Evolutionary conservation across 2,888 invertebrate species (phyloP).

Genomic region (Apocheima hispidaria): DNA sequence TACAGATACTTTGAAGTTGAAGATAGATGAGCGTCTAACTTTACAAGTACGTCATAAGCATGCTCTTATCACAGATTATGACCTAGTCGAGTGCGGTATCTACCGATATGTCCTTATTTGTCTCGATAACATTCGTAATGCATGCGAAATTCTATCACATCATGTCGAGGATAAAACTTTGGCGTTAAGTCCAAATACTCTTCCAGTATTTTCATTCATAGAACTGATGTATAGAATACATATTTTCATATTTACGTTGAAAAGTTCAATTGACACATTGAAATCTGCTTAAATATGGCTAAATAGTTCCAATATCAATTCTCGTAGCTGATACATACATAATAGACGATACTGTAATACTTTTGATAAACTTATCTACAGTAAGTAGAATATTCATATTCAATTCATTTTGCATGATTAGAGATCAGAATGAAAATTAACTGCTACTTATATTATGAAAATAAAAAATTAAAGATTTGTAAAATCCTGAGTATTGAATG

Average conservation of each 20-base stretch:
- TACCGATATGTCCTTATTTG: constrained; percentile 77
- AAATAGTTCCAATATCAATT: no score
- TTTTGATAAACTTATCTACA: no score
- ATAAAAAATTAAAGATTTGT: no score
- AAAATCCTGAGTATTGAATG: no score
- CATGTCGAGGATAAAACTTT: constrained; percentile 24
- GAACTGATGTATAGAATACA: no score
- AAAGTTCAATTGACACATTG: no score
- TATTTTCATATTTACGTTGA: no score
- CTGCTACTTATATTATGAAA: no score
- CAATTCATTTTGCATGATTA: neutral
- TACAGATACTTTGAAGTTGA: constrained; percentile 62
- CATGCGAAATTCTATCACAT: constrained; percentile 46
- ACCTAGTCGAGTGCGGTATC: constrained; percentile 70
- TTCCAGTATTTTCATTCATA: neutral
- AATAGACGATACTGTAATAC: no score
- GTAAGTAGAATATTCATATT: neutral
- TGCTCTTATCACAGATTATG: constrained; percentile 84
- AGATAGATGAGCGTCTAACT: constrained; percentile 56
- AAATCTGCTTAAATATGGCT: no score
- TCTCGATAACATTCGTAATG: constrained; percentile 49
- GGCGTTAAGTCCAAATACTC: constrained; percentile 6
- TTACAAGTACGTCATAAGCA: constrained; percentile 78
- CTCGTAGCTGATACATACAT: no score
- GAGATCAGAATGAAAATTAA: neutral